Conservation (phyloP, 1,140 invertebrate species). For the Andricus grossulariae region DNA sequence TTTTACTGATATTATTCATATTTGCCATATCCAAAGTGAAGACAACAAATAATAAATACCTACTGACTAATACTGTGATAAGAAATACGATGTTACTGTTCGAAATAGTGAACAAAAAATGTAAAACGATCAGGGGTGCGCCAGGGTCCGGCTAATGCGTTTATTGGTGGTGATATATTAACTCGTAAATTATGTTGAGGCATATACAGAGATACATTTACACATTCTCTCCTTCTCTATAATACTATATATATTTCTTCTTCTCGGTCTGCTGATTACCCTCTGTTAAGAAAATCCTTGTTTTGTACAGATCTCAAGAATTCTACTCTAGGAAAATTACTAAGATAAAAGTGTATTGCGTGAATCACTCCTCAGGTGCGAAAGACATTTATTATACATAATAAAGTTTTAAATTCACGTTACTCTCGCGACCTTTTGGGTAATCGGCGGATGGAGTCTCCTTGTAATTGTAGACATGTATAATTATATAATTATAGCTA, state of each 20-base stretch:
- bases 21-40: slow-evolving; percentile 75
- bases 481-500: slow-evolving; percentile 40
- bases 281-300: slow-evolving; percentile 47
- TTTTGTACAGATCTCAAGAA: slow-evolving; percentile 54
- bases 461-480: slow-evolving; percentile 14
- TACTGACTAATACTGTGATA: slow-evolving; percentile 75
- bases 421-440: slow-evolving; percentile 9
- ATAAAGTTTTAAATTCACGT: slow-evolving; percentile 23
- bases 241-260: slow-evolving; percentile 26
- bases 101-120: slow-evolving; percentile 68
- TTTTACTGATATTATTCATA: slow-evolving; percentile 75
- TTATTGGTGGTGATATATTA: slow-evolving; percentile 68
- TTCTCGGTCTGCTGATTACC: slow-evolving; percentile 55
- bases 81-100: slow-evolving; percentile 74
- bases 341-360: not conserved
- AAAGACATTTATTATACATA: slow-evolving; percentile 8
- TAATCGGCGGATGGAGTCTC: slow-evolving; percentile 7
- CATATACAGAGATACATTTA: slow-evolving; percentile 54
- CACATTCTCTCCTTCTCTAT: slow-evolving; percentile 20
- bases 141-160: slow-evolving; percentile 63
- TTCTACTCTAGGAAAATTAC: slow-evolving; percentile 41
- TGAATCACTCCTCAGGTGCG: slow-evolving; percentile 27
- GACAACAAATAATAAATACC: slow-evolving; percentile 71
- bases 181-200: slow-evolving; percentile 65
- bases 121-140: slow-evolving; percentile 64